phyloP scores from a whole-genome alignment of 2,113 vertebrate genomes.

The Alexandromys fortis region DNA sequence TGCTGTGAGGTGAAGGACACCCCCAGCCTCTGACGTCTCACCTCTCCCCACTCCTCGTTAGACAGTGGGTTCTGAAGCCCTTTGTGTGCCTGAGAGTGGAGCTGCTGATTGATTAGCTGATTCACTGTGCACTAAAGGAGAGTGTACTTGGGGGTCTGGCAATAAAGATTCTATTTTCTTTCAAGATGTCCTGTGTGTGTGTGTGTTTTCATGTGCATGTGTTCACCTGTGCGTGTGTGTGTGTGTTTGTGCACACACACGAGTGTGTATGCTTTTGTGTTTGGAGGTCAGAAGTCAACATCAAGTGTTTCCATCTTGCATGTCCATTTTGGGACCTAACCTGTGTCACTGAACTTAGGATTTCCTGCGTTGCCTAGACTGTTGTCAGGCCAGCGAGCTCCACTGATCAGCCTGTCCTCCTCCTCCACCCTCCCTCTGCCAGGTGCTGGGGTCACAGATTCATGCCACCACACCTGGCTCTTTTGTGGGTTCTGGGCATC shows the following conservation, averaged over 20 bases:
- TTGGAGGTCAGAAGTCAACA: not conserved
- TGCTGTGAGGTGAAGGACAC: not conserved
- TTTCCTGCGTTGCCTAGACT: not conserved
- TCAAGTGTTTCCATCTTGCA: not conserved
- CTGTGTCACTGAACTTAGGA: too few relatives aligned
- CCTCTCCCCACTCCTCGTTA: not conserved
- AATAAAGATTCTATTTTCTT: not conserved
- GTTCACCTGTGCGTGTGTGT: not conserved
- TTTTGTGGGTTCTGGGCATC: not conserved
- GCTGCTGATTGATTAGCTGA: not conserved
- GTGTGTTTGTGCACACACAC: too few relatives aligned
- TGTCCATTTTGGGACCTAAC: not conserved
- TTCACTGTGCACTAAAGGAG: not conserved
- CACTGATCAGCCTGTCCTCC: not conserved
- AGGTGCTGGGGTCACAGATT: not conserved
- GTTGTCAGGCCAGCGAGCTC: not conserved
- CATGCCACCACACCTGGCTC: not conserved
- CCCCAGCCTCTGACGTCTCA: not conserved
- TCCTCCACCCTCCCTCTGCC: not conserved
- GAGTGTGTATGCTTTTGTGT: not conserved
- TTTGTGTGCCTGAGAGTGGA: not conserved
- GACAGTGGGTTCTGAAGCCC: not conserved
- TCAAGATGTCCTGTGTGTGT: not conserved
- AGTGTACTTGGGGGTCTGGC: not conserved
- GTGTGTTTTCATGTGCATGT: not conserved